Conservation (phyloP, 35 echinoderm and acorn worm genomes). For the Antedon bifida region DNA sequence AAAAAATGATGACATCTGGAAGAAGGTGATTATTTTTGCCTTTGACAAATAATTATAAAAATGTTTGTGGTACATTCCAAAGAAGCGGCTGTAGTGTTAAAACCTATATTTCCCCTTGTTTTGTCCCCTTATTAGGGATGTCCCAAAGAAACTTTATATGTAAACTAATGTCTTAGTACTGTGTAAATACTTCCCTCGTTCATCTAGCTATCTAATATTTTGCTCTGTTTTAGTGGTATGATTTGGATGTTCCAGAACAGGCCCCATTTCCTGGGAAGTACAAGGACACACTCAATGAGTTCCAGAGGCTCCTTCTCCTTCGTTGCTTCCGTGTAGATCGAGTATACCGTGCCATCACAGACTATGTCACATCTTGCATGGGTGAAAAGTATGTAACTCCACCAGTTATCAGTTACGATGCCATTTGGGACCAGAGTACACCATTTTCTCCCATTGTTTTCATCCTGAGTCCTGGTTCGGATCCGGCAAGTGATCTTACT, state of each 20-base stretch:
- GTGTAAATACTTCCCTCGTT: no score
- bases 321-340: conserved; percentile 92
- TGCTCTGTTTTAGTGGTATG: conserved; percentile 58
- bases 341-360: conserved; percentile 81
- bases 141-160: no score
- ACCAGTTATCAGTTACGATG: conserved; percentile 94
- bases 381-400: conserved; percentile 98
- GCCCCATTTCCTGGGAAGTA: conserved; percentile 64
- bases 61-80: no score
- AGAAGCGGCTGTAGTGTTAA: no score
- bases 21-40: conserved; percentile 33
- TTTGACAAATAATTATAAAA: background rate
- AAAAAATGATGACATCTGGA: conserved; percentile 63
- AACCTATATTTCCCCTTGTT: no score
- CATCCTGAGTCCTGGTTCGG: conserved; percentile 93
- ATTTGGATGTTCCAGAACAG: conserved; percentile 70
- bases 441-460: conserved; percentile 93
- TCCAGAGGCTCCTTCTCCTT: conserved; percentile 64
- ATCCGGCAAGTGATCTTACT: conserved; percentile 84
- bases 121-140: no score
- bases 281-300: conserved; percentile 40
- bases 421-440: conserved; percentile 92
- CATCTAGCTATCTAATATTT: background rate
- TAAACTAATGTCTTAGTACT: no score
- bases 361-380: conserved; percentile 77